These are phyloP conservation scores for Anableps anableps DNA, from an alignment of 2,797 vertebrate species.

Conservation along the genomic window DNA sequence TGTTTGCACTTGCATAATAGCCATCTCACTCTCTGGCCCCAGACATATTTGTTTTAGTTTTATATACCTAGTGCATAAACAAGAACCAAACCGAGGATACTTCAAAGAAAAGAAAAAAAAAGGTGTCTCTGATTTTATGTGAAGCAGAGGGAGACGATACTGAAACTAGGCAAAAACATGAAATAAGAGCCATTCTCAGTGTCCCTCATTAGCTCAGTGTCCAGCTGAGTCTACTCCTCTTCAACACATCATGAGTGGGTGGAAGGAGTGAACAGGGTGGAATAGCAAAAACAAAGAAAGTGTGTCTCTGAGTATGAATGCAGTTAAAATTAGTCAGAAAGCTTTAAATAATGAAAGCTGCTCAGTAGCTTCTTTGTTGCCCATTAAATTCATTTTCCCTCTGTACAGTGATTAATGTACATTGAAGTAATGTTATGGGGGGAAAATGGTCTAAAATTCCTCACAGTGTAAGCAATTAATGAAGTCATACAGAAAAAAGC, in stretches of 20 bases:
- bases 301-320: slow-evolving; percentile 3
- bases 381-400: neutral
- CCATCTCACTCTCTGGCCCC: neutral
- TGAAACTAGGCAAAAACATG: slow-evolving; percentile 22
- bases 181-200: slow-evolving; percentile 29
- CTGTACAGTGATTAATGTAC: neutral
- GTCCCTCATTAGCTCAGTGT: slow-evolving; percentile 33
- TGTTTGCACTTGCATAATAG: neutral
- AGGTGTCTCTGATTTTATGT: slow-evolving; percentile 28
- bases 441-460: neutral
- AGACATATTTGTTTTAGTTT: neutral
- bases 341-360: slow-evolving; percentile 16
- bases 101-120: slow-evolving; percentile 37
- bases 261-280: slow-evolving; percentile 21
- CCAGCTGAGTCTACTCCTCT: slow-evolving; percentile 56
- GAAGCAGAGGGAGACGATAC: slow-evolving; percentile 22
- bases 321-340: neutral
- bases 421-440: neutral
- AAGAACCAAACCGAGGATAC: neutral
- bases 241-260: slow-evolving; percentile 26
- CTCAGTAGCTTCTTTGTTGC: slow-evolving; percentile 13
- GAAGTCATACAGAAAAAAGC: neutral
- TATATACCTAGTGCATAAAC: neutral
- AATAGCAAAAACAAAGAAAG: slow-evolving; percentile 26
- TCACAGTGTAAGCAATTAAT: neutral